A percentile compares a stretch with the other conserved stretches of the same genome.
These are phyloP conservation scores for Corythornis leucogaster DNA, from an alignment of 2,797 vertebrate genomes.

Conservation along the genomic window DNA sequence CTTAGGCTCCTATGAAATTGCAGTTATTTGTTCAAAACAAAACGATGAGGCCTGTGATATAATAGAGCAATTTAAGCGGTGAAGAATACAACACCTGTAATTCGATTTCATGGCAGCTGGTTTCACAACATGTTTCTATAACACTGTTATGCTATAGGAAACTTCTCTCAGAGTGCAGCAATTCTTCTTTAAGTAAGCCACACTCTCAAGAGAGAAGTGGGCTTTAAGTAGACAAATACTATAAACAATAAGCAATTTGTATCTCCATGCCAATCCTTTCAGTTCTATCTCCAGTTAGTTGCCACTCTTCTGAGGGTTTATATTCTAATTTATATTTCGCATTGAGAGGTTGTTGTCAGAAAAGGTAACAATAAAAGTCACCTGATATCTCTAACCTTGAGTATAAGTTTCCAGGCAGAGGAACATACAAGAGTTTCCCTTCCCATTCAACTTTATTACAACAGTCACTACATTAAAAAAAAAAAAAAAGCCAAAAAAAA, in stretches of 20 bases:
- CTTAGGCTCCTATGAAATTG: constrained; percentile 74
- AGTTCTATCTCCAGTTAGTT: background rate
- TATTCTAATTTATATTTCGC: constrained; percentile 26
- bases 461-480: background rate
- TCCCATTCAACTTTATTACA: constrained; percentile 26
- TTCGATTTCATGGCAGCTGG: constrained; percentile 82
- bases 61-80: constrained; percentile 76
- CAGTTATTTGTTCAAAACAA: constrained; percentile 81
- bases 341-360: constrained; percentile 2
- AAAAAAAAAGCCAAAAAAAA: background rate
- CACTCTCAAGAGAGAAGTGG: constrained; percentile 36
- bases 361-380: constrained; percentile 43
- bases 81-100: constrained; percentile 79
- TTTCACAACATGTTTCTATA: constrained; percentile 73
- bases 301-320: background rate
- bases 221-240: constrained; percentile 50
- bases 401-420: background rate
- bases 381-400: constrained; percentile 19
- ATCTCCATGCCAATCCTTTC: background rate
- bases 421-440: background rate
- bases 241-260: constrained; percentile 24
- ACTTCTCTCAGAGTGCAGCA: constrained; percentile 40
- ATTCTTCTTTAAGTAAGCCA: constrained; percentile 33
- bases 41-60: constrained; percentile 71
- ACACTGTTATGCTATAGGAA: constrained; percentile 53